These are phyloP conservation scores for Formicarius rufipectus DNA, from an alignment of 2,113 vertebrate species.

Conservation along the genomic window DNA sequence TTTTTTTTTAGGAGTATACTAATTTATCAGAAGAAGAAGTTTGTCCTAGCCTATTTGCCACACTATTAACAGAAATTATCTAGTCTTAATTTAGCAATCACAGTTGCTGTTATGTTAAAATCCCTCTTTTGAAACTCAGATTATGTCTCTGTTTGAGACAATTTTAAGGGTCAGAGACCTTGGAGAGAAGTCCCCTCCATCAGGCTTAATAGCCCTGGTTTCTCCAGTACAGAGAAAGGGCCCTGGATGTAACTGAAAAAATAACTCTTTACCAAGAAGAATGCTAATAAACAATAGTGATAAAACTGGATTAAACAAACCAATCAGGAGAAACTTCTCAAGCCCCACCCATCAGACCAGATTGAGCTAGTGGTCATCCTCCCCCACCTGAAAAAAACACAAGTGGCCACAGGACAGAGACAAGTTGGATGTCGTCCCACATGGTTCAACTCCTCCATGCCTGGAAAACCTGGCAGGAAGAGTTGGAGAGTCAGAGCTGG, in stretches of 20 bases:
- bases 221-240: neutral
- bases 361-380: neutral
- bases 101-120: neutral
- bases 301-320: neutral
- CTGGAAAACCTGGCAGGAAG: neutral
- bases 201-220: neutral
- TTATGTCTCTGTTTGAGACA: neutral
- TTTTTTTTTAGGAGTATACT: neutral
- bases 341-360: neutral
- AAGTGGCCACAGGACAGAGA: too few species aligned
- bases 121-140: neutral
- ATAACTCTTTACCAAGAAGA: neutral
- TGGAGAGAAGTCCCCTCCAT: neutral
- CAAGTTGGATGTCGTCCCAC: too few species aligned
- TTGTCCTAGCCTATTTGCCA: neutral
- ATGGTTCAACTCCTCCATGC: neutral
- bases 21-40: neutral
- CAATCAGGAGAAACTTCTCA: neutral
- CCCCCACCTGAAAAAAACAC: neutral
- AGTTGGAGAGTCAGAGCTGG: neutral
- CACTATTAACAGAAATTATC: neutral
- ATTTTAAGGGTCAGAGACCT: neutral
- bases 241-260: neutral
- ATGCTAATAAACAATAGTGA: neutral
- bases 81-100: neutral